These are phyloP conservation scores for Steatocranus sp. DNA, from an alignment of 2,797 vertebrate genomes.

Conservation along the genomic window DNA sequence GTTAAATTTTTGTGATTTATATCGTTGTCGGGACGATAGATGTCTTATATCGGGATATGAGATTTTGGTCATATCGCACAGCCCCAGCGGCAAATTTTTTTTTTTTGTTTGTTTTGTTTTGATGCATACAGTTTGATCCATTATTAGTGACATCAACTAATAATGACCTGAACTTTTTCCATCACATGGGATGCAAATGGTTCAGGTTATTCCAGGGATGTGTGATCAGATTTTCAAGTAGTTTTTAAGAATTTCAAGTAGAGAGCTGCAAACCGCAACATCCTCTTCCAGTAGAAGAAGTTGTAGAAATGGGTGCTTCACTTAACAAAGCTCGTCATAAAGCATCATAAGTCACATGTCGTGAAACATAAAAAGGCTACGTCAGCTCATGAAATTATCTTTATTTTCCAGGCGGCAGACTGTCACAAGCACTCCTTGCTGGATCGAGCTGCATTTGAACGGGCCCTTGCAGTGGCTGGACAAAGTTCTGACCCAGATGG, in stretches of 20 bases:
- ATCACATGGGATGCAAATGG: not conserved
- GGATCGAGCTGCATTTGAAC: constrained; percentile 98
- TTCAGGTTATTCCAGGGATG: not conserved
- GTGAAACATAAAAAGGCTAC: not conserved
- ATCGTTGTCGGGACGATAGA: not conserved
- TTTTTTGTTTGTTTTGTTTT: fast-evolving
- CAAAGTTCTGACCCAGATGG: constrained; percentile 99
- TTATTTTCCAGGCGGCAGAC: constrained; percentile 86
- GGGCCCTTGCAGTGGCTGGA: constrained; percentile 98
- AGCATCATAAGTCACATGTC: not conserved
- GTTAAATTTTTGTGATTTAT: fast-evolving
- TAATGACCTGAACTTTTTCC: not conserved
- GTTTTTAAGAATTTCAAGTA: not conserved
- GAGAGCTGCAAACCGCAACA: not conserved
- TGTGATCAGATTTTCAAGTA: not conserved
- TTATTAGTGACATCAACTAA: not conserved
- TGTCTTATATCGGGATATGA: not conserved
- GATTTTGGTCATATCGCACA: not conserved
- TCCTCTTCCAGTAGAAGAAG: not conserved
- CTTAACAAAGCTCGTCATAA: not conserved
- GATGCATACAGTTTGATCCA: not conserved
- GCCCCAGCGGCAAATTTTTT: not conserved
- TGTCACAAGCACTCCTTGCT: constrained; percentile 98
- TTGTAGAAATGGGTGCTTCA: not conserved
- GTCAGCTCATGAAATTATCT: not conserved